A percentile compares a stretch with the other conserved stretches of the same genome.
phyloP scores from a whole-genome alignment of 2,797 vertebrate genomes.

The Huso huso region DNA sequence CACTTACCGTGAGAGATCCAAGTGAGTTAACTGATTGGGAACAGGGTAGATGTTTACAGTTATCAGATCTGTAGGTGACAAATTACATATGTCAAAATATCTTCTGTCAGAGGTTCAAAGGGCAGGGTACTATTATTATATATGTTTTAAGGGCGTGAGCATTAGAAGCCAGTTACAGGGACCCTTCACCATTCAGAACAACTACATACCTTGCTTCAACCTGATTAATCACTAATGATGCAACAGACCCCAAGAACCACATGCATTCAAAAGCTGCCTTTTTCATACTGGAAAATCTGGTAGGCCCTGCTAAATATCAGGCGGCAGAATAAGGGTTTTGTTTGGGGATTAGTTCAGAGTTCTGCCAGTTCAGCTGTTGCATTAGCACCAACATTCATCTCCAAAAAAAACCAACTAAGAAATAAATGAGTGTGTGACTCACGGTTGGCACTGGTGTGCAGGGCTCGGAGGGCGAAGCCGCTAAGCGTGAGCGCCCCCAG shows the following conservation, averaged over 20 bases:
- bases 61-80: slow-evolving; percentile 65
- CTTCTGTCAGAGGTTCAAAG: not conserved
- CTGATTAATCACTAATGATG: too few species aligned
- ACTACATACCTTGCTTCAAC: too few species aligned
- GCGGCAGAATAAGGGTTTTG: too few species aligned
- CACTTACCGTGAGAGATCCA: slow-evolving; percentile 85
- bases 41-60: slow-evolving; percentile 81
- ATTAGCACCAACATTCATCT: slow-evolving; percentile 18
- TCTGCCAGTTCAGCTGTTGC: not conserved
- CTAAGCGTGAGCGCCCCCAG: slow-evolving; percentile 76
- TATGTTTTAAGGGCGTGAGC: too few species aligned
- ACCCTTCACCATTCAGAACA: too few species aligned
- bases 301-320: too few species aligned
- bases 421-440: slow-evolving; percentile 28
- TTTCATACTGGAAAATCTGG: too few species aligned
- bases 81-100: slow-evolving; percentile 15
- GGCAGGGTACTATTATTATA: too few species aligned
- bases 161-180: too few species aligned
- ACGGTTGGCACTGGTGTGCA: slow-evolving; percentile 80
- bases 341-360: too few species aligned
- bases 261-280: too few species aligned
- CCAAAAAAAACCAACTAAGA: not conserved
- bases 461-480: slow-evolving; percentile 77
- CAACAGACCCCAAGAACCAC: too few species aligned
- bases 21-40: slow-evolving; percentile 74